These are phyloP conservation scores for Dichetophora obliterata DNA, from an alignment of 2,888 invertebrate species.

Conservation along the genomic window DNA sequence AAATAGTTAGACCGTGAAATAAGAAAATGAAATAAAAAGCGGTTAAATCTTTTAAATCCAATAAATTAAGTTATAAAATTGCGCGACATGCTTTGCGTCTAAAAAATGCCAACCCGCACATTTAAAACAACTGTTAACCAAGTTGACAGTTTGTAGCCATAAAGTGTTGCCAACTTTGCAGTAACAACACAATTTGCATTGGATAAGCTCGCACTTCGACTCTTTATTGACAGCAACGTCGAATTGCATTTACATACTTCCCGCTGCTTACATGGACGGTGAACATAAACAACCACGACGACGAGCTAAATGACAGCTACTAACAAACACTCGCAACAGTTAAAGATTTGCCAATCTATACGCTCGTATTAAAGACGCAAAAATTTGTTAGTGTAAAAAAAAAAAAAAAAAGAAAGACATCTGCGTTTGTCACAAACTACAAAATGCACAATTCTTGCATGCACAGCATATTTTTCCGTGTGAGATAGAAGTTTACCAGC, in stretches of 20 bases:
- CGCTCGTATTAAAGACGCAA: not conserved
- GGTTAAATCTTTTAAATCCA: not conserved
- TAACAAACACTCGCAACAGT: not conserved
- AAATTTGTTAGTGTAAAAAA: conserved; percentile 15
- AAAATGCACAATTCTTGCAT: conserved; percentile 7
- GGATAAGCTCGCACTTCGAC: not conserved
- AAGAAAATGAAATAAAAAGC: not conserved
- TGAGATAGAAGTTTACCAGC: no score
- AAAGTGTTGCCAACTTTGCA: not conserved
- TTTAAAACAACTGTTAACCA: not conserved
- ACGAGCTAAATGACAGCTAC: not conserved
- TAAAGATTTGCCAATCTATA: not conserved
- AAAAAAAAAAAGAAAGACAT: not conserved
- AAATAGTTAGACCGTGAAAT: not conserved
- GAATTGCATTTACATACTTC: conserved; percentile 10
- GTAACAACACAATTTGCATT: not conserved
- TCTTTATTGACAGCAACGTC: conserved; percentile 3
- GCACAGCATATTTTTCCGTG: not conserved
- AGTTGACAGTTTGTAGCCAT: not conserved
- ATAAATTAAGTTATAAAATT: conserved; percentile 1
- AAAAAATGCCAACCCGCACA: not conserved
- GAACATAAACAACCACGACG: not conserved
- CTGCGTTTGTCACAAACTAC: not conserved
- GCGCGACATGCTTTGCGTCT: not conserved
- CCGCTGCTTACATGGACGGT: not conserved